Base-by-base conservation (phyloP, 1,140 invertebrate genomes). In the Macrobrachium nipponense region DNA sequence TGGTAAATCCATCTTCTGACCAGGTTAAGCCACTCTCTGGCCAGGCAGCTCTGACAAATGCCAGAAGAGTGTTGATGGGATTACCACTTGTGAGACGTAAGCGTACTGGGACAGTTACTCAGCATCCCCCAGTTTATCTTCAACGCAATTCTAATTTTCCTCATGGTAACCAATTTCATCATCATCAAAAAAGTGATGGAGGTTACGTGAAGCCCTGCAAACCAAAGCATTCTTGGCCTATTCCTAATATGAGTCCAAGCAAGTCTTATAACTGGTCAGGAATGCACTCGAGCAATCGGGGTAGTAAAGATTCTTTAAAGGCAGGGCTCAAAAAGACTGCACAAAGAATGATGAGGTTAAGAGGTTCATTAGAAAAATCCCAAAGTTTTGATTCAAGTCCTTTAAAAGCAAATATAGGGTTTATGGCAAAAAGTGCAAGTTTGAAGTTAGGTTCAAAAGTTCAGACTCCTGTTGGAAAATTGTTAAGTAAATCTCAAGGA, bases 301-400 rank as follows among this genome's bases (percentile, higher is more conserved):
- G 81, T 68, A 76, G 80, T 12, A n/a, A 81, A 17, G 85, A 81
- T n/a, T 76, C 85, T 6, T 43, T 87, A 15, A 64, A 73, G 58
- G 85, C 79, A 23, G 85, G 85, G 11, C 61, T 87, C 18, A 79
- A 80, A 7, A 80, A 81, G 27, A 87, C 85, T 44, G 85, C 85
- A 43, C 85, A 81, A 73, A 79, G 75, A 51, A 70, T 87, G 51
- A 82, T 87, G 85, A 82, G 27, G 59, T 62, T 86, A 7, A 59
- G 59, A 61, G 76, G 14, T 10, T 36, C 61, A 23, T 36, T 76
- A 8, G 79, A 82, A 80, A 87, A 87, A 23, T 87, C 85, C 20
- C 80, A 76, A 23, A 87, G 85, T 62, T 81, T 82, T 76, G 85
- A 87, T 59, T 20, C 27, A 2, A 68, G 61, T 60, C 36, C 17